A percentile compares a stretch with the other conserved stretches of the same genome.
phyloP scores from a whole-genome alignment of 2,113 vertebrate genomes.

The Pluvianellus socialis region DNA sequence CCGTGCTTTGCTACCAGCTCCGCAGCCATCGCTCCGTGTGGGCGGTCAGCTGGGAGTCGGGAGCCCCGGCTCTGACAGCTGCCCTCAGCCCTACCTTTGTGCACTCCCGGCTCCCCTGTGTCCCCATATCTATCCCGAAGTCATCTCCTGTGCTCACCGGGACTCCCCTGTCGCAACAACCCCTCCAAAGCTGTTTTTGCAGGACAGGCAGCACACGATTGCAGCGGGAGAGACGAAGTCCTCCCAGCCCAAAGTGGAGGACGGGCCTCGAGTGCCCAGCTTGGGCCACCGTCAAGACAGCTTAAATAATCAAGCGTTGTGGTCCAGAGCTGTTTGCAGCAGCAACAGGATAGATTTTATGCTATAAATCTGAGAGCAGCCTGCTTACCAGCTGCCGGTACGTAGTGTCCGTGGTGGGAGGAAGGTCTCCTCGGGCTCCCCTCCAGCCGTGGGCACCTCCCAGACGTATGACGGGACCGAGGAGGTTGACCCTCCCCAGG shows the following conservation, averaged over 20 bases:
- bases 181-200: neutral
- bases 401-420: fast-evolving
- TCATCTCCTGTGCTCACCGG: neutral
- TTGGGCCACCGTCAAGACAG: neutral
- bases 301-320: neutral
- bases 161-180: neutral
- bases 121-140: fast-evolving
- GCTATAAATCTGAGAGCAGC: neutral
- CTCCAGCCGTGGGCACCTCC: neutral
- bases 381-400: neutral
- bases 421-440: neutral
- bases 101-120: neutral
- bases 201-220: neutral
- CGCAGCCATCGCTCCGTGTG: fast-evolving
- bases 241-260: neutral
- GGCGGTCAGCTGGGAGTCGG: neutral
- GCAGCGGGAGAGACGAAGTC: neutral
- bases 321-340: neutral
- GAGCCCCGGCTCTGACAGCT: neutral
- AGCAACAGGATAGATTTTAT: neutral
- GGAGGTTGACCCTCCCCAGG: neutral
- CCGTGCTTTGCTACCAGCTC: neutral
- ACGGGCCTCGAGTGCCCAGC: neutral
- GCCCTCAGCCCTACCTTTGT: neutral
- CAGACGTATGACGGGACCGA: fast-evolving